Evolutionary conservation across 2,113 vertebrate species (phyloP), one percentile per base, ranked within the genome.

Genomic region (Melozone crissalis): DNA sequence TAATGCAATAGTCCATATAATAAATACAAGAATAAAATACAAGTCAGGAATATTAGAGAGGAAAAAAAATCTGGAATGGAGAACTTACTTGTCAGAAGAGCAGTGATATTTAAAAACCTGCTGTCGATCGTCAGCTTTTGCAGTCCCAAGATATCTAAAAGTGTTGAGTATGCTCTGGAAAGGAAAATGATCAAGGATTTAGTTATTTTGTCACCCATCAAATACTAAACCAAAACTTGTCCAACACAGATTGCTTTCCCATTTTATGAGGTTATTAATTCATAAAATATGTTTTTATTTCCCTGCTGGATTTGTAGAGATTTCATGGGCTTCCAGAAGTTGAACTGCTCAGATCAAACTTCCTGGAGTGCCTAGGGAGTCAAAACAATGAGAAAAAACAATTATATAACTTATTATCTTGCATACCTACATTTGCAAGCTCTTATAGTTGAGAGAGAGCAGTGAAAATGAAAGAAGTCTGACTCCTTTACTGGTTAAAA

Each of bases 21-120:
- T 22, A 83, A 90, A 77, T 22, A 37, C 11, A 90, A 41, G 9
- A 27, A 80, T 65, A 33, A 93, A 92, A 87, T 54, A 52, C 22
- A 74, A 44, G 23, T 51, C 21, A 62, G 28, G 14, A 92, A 57
- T 35, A 63, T 3, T 7, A 41, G 7, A 5, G 7, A 73, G 23
- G n/a, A 80, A 94, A 91, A 63, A 57, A 31, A 20, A 18, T 22
- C 27, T 27, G 20, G n/a, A 80, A 81, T 41, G 15, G 58, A 80
- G 22, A 57, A 89, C 93, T 96, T 96, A 97, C 94, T 76, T 93
- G 23, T 92, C 52, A 78, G 93, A 84, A 78, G 93, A 90, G 26
- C 22, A 68, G 28, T 35, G 65, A 21, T 88, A 92, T 49, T 84
- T 31, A 20, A 84, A 92, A 93, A 81, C 27, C 16, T 77, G 24